Conservation (phyloP, 1,140 invertebrate genomes). For the Choristoneura fumiferana region DNA sequence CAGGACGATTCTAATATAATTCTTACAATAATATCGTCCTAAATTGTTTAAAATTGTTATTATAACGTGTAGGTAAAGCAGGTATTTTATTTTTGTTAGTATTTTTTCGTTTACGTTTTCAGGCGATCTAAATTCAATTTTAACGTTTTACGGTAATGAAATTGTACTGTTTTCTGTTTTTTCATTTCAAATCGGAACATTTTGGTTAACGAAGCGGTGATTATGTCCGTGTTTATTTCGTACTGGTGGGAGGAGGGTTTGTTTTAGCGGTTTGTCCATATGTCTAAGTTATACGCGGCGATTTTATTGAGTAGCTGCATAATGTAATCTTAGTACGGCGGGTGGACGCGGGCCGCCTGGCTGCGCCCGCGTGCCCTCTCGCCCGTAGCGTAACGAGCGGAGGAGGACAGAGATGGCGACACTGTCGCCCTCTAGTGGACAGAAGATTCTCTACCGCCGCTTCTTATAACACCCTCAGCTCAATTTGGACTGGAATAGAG, state of each 20-base stretch:
- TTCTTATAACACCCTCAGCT: neutral
- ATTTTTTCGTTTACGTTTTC: constrained; percentile 58
- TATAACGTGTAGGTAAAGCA: constrained; percentile 58
- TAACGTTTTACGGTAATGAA: constrained; percentile 50
- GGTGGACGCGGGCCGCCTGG: constrained; percentile 1
- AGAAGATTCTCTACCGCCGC: neutral
- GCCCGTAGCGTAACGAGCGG: neutral
- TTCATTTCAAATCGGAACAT: constrained; percentile 23
- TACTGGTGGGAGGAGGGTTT: constrained; percentile 46
- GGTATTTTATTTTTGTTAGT: constrained; percentile 66
- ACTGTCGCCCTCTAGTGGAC: neutral
- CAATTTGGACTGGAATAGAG: constrained; percentile 4
- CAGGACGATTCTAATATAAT: constrained; percentile 77
- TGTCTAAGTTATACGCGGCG: constrained; percentile 68
- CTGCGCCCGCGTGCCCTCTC: neutral
- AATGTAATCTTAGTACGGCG: constrained; percentile 51
- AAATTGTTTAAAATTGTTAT: constrained; percentile 70
- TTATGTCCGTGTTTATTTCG: constrained; percentile 37
- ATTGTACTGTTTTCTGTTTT: constrained; percentile 58
- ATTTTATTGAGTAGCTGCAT: constrained; percentile 73
- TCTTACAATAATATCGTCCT: constrained; percentile 77
- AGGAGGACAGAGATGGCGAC: neutral
- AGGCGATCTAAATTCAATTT: constrained; percentile 52
- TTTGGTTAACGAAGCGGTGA: constrained; percentile 12
- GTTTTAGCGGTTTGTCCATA: constrained; percentile 63